These are phyloP conservation scores for Phyllostomus discolor DNA, from an alignment of 2,113 vertebrate species.

Conservation along the genomic window DNA sequence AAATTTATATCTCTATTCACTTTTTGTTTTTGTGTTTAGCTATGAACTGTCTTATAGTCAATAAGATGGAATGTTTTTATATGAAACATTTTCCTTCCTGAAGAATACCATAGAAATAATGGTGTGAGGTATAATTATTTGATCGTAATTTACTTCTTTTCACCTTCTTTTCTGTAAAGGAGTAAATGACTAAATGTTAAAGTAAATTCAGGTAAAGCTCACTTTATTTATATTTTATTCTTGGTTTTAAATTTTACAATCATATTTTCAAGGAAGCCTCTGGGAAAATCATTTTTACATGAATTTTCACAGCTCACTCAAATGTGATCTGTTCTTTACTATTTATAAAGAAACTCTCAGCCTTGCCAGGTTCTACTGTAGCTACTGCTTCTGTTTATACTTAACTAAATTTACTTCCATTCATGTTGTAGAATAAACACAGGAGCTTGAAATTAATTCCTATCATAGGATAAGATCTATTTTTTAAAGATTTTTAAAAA, in stretches of 20 bases:
- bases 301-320: slow-evolving; percentile 21
- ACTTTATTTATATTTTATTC: slow-evolving; percentile 35
- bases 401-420: background rate
- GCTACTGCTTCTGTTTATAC: background rate
- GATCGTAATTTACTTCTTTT: background rate
- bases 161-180: background rate
- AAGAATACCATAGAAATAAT: background rate
- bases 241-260: slow-evolving; percentile 33
- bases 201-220: background rate
- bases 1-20: background rate
- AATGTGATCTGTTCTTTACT: background rate
- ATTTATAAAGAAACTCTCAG: background rate
- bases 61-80: background rate
- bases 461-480: background rate
- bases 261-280: background rate
- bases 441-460: slow-evolving; percentile 10
- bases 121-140: background rate
- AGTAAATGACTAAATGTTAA: background rate
- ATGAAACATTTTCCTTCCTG: background rate
- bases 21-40: background rate
- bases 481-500: no score
- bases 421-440: background rate
- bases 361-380: background rate
- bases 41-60: background rate
- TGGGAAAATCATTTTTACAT: background rate